Base-by-base conservation (phyloP, 2,113 vertebrate species). In the Pedetes capensis region DNA sequence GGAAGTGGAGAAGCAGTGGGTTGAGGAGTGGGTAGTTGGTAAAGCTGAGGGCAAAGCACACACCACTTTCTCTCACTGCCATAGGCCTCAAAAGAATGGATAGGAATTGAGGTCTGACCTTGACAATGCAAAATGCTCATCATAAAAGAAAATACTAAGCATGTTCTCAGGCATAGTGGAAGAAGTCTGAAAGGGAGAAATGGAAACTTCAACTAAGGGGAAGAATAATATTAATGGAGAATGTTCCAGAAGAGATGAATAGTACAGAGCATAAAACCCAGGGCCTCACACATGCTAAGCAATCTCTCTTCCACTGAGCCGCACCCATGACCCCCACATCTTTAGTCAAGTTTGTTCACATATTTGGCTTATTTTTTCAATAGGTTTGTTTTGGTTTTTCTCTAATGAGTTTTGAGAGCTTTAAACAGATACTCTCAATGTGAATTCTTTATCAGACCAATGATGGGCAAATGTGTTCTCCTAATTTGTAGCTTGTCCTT, bases 401-500 rank as follows among this genome's bases (percentile, higher is more conserved):
- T 81, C n/a, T 83, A 20, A 75, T 95, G 51, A 47, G 34, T 79
- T 79, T 64, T 17, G 4, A 57, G 3, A 57, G 2, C 61, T 86
- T 90, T 69, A 71, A 81, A 34, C 44, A 17, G 61, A 69, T 87
- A 0, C 5, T 78, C 29, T 22, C 16, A 25, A 39, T 57, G 8
- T 34, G 59, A 74, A 6, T 61, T 32, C 42, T 61, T 55, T 81
- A 34, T 79, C 71, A 74, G 37, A 75, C 66, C 63, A 39, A 29
- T 53, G 49, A 82, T 25, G 80, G 80, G 37, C 61, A 90, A 42
- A 57, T 90, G 61, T 84, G 80, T 93, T 80, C 82, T 95, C 23
- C 69, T 8, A 83, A 6, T 79, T 83, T 29, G 22, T 90, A 79
- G 8, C 20, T 80, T 51, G 2, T 76, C n/a, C 75, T 87, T 86